Evolutionary conservation across 2,888 invertebrate species (phyloP), one percentile per base, ranked within the genome.

Genomic region (Stratiomys singularior): DNA sequence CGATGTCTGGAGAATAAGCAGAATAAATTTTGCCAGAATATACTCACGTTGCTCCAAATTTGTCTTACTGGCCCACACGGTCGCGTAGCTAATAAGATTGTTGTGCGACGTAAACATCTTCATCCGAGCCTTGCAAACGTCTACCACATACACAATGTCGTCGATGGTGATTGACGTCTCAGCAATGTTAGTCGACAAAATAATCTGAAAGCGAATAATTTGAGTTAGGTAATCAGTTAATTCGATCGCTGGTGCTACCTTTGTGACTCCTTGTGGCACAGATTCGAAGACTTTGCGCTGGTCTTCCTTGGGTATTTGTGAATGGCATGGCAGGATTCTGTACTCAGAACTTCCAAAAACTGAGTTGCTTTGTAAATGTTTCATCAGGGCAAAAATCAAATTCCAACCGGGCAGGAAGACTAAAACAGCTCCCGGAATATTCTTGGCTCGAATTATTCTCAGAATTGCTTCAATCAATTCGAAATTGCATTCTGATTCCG

Each of bases 91-190:
- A 0, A 98, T 98, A 94, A 99, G 96, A 86, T 99, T 99, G 87
- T 99, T 99, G 87, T 98, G 98, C 0, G 98, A 96, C 0, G 98
- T 98, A 85, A 98, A 99, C 84, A 98, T 89, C 85, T 99, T 98
- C 92, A 98, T 96, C 86, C 98, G 97, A 0, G 97, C 95, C 87
- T 98, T 98, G 89, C 99, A 98, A 60, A 95, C 95, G 86, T 99
- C 99, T 79, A 99, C 95, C 0, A 99, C 99, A 87, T 94, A 99
- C 0, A 99, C 98, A 1, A 99, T 97, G 85, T 99, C 99, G 87
- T 99, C 95, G 82, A 99, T 99, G 0, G 99, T 99, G 81, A 99
- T 96, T 5, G 97, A 97, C 0, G 98, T 97, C 88, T 99, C 99
- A 0, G 99, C 99, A 84, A 99, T 98, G 86, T 99, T 99, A 1